A percentile compares a stretch with the other conserved stretches of the same genome.
Evolutionary conservation across 2,797 vertebrate species (phyloP).

Genomic region (Eupleurogrammus muticus): DNA sequence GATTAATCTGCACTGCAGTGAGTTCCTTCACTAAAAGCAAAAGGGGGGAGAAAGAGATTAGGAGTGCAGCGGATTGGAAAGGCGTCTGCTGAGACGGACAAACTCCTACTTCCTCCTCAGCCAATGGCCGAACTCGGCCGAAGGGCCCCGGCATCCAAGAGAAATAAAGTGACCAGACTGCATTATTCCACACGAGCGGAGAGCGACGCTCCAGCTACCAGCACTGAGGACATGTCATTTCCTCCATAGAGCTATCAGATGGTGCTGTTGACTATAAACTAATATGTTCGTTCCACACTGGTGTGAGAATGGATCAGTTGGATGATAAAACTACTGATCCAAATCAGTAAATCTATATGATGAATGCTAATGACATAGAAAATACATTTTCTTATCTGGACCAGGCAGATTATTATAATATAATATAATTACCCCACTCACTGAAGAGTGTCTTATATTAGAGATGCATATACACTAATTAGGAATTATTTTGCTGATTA

Average conservation of each 20-base stretch:
- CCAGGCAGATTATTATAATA: background rate
- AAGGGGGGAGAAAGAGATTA: conserved; percentile 54
- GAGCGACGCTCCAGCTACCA: conserved; percentile 15
- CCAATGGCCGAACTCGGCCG: conserved; percentile 35
- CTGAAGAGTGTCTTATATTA: background rate
- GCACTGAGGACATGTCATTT: conserved; percentile 15
- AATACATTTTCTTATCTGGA: background rate
- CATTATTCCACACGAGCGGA: conserved; percentile 55
- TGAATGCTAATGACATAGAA: background rate
- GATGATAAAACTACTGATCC: conserved; percentile 6
- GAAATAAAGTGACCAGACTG: conserved; percentile 42
- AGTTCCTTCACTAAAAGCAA: conserved; percentile 68
- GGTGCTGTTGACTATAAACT: conserved; percentile 21
- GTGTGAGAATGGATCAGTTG: background rate
- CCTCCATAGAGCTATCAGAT: conserved; percentile 14
- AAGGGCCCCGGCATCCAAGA: conserved; percentile 25
- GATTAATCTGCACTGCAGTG: conserved; percentile 85
- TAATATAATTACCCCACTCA: background rate
- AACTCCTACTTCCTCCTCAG: conserved; percentile 60
- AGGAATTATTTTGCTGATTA: background rate
- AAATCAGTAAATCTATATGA: conserved; percentile 1
- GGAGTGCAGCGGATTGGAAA: conserved; percentile 60
- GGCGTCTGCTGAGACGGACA: conserved; percentile 66
- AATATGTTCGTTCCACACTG: conserved; percentile 8
- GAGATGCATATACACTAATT: background rate